These are phyloP conservation scores for Phaonia tiefii DNA, from an alignment of 2,888 invertebrate species.

Conservation along the genomic window DNA sequence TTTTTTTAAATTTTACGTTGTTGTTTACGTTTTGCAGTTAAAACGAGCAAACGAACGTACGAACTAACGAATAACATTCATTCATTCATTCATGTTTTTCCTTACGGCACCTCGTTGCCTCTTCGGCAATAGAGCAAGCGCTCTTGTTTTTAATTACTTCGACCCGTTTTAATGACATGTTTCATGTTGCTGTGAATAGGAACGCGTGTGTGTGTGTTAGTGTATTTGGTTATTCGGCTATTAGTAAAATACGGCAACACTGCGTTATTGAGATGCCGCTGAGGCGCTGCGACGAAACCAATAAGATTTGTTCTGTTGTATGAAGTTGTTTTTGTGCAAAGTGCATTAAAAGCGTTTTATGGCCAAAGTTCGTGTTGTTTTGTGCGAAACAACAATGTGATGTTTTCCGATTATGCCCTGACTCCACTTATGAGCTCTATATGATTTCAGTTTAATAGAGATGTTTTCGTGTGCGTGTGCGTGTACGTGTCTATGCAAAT, in stretches of 20 bases:
- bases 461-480: too few species aligned
- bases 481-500: too few species aligned
- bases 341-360: slow-evolving; percentile 64
- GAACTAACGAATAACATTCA: slow-evolving; percentile 55
- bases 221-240: slow-evolving; percentile 15
- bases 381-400: slow-evolving; percentile 59
- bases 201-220: slow-evolving; percentile 14
- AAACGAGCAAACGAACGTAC: neutral
- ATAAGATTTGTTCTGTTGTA: too few species aligned
- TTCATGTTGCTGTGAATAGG: slow-evolving; percentile 21
- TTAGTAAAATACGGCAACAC: slow-evolving; percentile 51
- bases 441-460: too few species aligned
- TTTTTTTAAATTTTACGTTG: slow-evolving; percentile 31
- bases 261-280: neutral
- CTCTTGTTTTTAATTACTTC: slow-evolving; percentile 51
- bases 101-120: slow-evolving; percentile 47
- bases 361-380: slow-evolving; percentile 69
- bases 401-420: slow-evolving; percentile 33
- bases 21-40: slow-evolving; percentile 35
- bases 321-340: slow-evolving; percentile 36
- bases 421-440: neutral
- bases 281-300: too few species aligned
- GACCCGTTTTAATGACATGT: slow-evolving; percentile 58
- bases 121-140: neutral
- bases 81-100: slow-evolving; percentile 57